Conservation (phyloP, 1,140 invertebrate genomes). For the Zaprionus tsacasi region DNA sequence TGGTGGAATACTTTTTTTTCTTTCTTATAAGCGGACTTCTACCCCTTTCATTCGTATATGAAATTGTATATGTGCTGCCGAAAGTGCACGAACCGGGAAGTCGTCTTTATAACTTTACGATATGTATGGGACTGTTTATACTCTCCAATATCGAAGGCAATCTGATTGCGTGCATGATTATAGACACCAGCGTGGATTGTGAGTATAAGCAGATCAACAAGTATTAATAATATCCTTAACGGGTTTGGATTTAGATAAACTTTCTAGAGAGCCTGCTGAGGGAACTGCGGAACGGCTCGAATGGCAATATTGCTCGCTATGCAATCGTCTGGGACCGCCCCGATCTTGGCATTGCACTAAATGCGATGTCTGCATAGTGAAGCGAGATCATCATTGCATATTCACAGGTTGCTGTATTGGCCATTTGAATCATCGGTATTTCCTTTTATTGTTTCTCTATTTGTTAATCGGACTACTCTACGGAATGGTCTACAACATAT, state of each 20-base stretch:
- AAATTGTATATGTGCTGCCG: conserved; percentile 88
- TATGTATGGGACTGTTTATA: conserved; percentile 85
- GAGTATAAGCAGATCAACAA: neutral
- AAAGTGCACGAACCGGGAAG: conserved; percentile 84
- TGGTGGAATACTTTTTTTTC: conserved; percentile 49
- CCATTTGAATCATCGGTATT: conserved; percentile 94
- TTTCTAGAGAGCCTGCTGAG: neutral
- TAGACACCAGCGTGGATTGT: conserved; percentile 67
- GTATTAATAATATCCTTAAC: too few species aligned
- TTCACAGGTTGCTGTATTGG: conserved; percentile 96
- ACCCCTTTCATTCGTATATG: conserved; percentile 73
- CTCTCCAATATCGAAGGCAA: conserved; percentile 87
- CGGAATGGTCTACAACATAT: conserved; percentile 87
- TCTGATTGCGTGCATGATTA: conserved; percentile 66
- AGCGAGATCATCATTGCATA: conserved; percentile 97
- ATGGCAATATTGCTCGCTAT: conserved; percentile 53
- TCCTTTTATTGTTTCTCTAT: conserved; percentile 92
- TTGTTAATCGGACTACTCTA: conserved; percentile 85
- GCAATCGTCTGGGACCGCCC: conserved; percentile 90
- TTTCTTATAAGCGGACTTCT: conserved; percentile 49
- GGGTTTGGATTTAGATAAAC: neutral
- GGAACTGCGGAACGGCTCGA: neutral
- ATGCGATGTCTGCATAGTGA: conserved; percentile 93
- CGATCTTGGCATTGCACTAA: conserved; percentile 94
- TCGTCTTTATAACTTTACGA: conserved; percentile 79